Conservation (phyloP, 2,797 vertebrate genomes). For the Crocodylus rhombifer region DNA sequence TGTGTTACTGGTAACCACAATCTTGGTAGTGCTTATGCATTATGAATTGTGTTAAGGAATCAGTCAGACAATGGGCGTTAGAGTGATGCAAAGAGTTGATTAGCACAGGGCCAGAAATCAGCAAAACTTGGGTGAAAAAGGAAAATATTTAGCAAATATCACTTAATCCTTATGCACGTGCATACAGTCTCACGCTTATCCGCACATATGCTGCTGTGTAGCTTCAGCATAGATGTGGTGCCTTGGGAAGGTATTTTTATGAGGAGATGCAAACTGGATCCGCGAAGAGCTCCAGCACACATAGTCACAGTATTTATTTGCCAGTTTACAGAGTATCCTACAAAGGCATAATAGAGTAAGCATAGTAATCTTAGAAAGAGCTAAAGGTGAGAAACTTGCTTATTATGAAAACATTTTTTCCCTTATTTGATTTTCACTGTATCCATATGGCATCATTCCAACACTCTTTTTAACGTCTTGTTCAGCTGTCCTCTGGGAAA, state of each 20-base stretch:
- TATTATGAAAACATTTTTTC: conserved; percentile 42
- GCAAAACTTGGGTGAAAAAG: not conserved
- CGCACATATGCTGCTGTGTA: not conserved
- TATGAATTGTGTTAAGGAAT: not conserved
- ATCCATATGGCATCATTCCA: not conserved
- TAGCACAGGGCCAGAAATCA: not conserved
- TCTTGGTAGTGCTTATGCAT: not conserved
- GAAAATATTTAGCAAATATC: not conserved
- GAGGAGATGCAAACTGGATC: not conserved
- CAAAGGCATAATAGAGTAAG: not conserved
- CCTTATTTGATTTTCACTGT: conserved; percentile 45
- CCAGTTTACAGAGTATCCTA: accelerated
- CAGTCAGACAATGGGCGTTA: not conserved
- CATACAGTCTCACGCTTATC: too few relatives aligned
- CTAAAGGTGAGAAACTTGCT: conserved; percentile 58
- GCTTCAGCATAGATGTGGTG: too few relatives aligned
- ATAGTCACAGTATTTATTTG: not conserved
- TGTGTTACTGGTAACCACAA: not conserved
- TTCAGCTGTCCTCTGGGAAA: not conserved
- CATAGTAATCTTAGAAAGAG: not conserved
- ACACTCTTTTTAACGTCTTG: not conserved
- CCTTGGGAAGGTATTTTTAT: not conserved
- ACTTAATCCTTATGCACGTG: too few relatives aligned
- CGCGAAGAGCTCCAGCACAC: not conserved
- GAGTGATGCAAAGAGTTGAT: not conserved